These are phyloP conservation scores for Cydia splendana DNA, from an alignment of 1,140 invertebrate species.

Conservation along the genomic window DNA sequence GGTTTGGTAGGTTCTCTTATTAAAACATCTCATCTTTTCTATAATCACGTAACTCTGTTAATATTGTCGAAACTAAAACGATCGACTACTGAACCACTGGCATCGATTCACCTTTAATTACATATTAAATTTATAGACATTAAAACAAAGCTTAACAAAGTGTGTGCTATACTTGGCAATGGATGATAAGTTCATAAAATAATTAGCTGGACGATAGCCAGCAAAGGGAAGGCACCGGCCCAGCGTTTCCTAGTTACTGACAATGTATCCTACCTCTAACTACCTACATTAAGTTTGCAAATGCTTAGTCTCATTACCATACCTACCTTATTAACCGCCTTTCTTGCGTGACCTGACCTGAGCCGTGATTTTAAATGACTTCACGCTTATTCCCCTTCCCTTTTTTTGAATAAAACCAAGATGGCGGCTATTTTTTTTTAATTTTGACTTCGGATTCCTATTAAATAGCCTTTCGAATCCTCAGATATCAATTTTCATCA, in stretches of 20 bases:
- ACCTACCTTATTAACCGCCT: neutral
- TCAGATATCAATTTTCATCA: no score
- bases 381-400: no score
- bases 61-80: no score
- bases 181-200: neutral
- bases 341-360: neutral
- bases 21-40: no score
- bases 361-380: no score
- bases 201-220: conserved; percentile 58
- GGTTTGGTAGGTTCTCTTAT: no score
- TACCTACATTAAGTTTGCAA: conserved; percentile 36
- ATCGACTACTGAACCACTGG: neutral
- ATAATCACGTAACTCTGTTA: no score
- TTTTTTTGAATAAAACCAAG: no score
- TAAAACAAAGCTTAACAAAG: neutral
- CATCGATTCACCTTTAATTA: neutral
- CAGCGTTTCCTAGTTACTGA: conserved; percentile 68
- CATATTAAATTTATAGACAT: neutral
- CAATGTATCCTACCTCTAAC: conserved; percentile 53
- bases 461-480: no score
- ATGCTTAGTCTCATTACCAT: neutral
- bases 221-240: conserved; percentile 55
- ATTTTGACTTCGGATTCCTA: no score
- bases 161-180: conserved; percentile 13
- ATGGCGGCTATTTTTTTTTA: no score